Evolutionary conservation across 2,888 invertebrate species (phyloP), one percentile per base, ranked within the genome.

Genomic region (Hemithea aestivaria): DNA sequence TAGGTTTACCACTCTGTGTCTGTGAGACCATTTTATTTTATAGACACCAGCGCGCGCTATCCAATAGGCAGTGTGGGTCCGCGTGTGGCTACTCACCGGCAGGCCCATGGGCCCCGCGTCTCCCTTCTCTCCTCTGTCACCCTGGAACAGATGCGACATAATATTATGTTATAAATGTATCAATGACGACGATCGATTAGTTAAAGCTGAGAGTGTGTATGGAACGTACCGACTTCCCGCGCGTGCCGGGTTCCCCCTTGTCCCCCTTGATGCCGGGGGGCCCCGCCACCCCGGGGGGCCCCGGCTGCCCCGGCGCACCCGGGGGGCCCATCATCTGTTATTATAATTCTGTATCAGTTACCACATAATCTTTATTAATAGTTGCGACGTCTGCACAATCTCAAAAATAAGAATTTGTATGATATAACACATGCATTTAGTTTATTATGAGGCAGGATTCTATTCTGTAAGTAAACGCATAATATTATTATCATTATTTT

Each of bases 61-160:
- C 2, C 20, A 20, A 16, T 6, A 28, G 27, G 1, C 7, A n/a
- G 24, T 9, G 1, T 7, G 4, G 9, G 7, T 1, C 4, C 7
- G 16, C 8, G 9, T 6, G 1, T 9, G 6, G 10, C 12, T 66
- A 93, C 94, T 92, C 90, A 97, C 97, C 74, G 97, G 97, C 67
- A 98, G 88, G 65, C 97, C 98, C 96, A 97, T 97, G 36, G 97
- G 97, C 57, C 98, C 98, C 40, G 93, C 92, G 75, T 95, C 94
- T 40, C 96, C 96, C 76, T 92, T 93, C 34, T 90, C 88, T 35
- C 95, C 95, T 69, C 93, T 92, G 51, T 93, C 93, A 31, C 95
- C 95, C 95, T 95, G 79, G 27, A 72, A 75, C 40, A n/a, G n/a
- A 36, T 8, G 20, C 24, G 20, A 24, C 7, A 30, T 21, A 48